Conservation (phyloP, 2,888 invertebrate genomes). For the Eumerus sabulonum region DNA sequence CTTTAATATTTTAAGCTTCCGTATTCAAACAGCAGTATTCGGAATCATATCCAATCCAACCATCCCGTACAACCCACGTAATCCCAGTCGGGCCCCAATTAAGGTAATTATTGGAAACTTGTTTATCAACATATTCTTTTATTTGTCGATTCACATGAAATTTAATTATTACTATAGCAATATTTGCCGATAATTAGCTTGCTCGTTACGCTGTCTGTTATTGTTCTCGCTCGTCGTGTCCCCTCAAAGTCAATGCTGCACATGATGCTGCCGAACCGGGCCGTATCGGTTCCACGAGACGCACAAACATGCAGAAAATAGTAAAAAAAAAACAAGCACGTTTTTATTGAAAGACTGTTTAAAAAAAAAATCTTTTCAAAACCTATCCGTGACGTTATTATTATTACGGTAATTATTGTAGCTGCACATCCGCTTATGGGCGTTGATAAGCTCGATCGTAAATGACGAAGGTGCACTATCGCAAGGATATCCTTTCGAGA, state of each 20-base stretch:
- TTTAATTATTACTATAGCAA: slow-evolving; percentile 27
- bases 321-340: too few species aligned
- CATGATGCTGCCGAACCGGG: too few species aligned
- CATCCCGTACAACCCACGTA: background rate
- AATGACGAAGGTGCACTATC: background rate
- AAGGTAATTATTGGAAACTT: slow-evolving; percentile 21
- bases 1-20: too few species aligned
- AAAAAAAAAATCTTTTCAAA: slow-evolving; percentile 13
- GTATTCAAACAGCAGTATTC: too few species aligned
- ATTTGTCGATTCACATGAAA: slow-evolving; percentile 21
- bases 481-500: background rate
- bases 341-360: too few species aligned
- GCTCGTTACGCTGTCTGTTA: background rate
- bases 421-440: background rate
- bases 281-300: too few species aligned
- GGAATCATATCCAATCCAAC: too few species aligned
- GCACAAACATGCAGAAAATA: too few species aligned
- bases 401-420: slow-evolving; percentile 21
- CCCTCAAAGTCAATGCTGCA: too few species aligned
- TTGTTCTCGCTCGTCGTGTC: too few species aligned
- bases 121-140: background rate
- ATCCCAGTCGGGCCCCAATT: slow-evolving; percentile 25
- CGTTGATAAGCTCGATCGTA: slow-evolving; percentile 1
- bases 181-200: slow-evolving; percentile 29
- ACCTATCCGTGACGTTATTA: slow-evolving; percentile 14